Conservation (phyloP, 2,797 vertebrate species). For the Liasis olivaceus region DNA sequence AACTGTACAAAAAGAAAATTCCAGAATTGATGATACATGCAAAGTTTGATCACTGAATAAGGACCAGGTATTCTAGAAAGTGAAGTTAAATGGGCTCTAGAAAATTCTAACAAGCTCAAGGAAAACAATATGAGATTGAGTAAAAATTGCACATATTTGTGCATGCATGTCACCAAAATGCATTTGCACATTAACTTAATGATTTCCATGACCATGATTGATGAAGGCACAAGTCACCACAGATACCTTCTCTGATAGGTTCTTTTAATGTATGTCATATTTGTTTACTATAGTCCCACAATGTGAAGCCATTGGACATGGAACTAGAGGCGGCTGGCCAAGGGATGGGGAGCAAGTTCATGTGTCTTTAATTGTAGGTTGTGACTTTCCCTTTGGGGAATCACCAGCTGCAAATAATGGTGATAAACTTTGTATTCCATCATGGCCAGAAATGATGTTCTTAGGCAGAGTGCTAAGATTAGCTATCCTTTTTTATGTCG, state of each 20-base stretch:
- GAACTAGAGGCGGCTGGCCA: neutral
- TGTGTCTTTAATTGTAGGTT: neutral
- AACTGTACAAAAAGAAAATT: neutral
- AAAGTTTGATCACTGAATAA: neutral
- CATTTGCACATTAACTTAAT: neutral
- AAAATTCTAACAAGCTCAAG: neutral
- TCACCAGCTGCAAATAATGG: neutral
- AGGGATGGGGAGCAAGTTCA: neutral
- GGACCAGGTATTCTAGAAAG: neutral
- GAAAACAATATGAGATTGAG: neutral
- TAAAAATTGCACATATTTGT: neutral
- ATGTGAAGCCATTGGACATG: neutral
- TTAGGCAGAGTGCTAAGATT: neutral
- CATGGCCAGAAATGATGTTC: neutral
- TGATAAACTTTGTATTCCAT: neutral
- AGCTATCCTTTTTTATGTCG: constrained; percentile 16
- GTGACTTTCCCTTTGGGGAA: neutral
- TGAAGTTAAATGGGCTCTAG: neutral
- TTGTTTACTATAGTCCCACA: neutral
- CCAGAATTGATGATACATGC: neutral
- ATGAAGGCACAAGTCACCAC: neutral
- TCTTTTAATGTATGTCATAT: neutral
- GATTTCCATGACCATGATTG: neutral
- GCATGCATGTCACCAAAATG: neutral
- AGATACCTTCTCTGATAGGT: neutral